Evolutionary conservation across 2,113 vertebrate species (phyloP), one percentile per base, ranked within the genome.

Genomic region (Microtus pennsylvanicus): DNA sequence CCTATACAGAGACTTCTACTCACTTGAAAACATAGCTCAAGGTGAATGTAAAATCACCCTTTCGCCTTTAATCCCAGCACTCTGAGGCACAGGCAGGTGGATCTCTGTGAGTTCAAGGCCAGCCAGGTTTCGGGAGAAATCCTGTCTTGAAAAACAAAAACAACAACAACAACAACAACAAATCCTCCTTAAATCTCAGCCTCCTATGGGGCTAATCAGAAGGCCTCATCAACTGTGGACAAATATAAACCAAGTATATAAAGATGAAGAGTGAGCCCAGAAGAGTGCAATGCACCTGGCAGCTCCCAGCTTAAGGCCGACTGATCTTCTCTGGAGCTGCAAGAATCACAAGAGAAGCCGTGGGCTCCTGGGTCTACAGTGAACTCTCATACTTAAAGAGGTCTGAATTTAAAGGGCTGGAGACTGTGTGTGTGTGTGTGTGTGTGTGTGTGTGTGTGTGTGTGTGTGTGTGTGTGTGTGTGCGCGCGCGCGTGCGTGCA

Each of bases 201-300:
- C 38, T 91, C 30, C 61, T 67, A 8, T 13, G 33, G 78, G 22
- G 52, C 82, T 89, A 52, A 42, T 96, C n/a, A 72, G 42, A 58
- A 55, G 65, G 58, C 26, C 38, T 81, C 26, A 33, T 78, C 50
- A 67, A 63, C 61, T 72, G 21, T 82, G 33, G 55, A 63, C 26
- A 63, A 90, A 92, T 7, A n/a, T 19, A 87, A 97, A 95, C 89
- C 75, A 78, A 96, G 17, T 89, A 63, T 90, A 90, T 13, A 52
- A 89, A 82, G 52, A 75, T 75, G 26, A 92, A 75, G 38, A 94
- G 58, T 12, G 67, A 33, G 24, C 74, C 81, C 61, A 17, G 74
- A 83, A 87, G 38, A 91, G 33, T 42, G 4, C 28, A 92, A 8
- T 16, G 28, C 63, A 74, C 47, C 24, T 45, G 58, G 26, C 61